Percentiles rank a stretch among this genome's conserved stretches.
Evolutionary conservation across 2,888 invertebrate species (phyloP).

Genomic region (Phoenoteleia sp.): DNA sequence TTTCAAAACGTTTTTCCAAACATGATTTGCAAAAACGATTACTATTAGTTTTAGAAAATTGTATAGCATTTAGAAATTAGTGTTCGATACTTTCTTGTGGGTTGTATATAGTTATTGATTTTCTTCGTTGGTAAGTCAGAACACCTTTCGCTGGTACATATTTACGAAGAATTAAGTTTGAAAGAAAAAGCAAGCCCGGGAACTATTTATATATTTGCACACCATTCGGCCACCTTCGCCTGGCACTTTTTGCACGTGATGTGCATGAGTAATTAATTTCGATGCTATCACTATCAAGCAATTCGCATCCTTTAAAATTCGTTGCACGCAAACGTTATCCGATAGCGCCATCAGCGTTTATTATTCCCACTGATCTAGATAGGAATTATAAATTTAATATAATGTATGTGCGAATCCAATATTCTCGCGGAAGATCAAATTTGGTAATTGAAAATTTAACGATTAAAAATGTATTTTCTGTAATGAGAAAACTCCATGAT

Average conservation of each 20-base stretch:
- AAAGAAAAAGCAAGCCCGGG: neutral
- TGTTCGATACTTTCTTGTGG: too few species aligned
- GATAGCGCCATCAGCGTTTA: constrained; percentile 64
- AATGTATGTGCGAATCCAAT: constrained; percentile 51
- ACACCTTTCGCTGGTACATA: constrained; percentile 6
- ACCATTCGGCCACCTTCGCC: constrained; percentile 46
- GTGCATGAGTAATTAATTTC: constrained; percentile 73
- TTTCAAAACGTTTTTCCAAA: neutral
- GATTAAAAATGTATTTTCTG: too few species aligned
- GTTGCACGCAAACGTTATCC: constrained; percentile 69
- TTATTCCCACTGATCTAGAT: constrained; percentile 66
- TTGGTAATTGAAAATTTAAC: constrained; percentile 63
- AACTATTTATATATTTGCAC: constrained; percentile 37
- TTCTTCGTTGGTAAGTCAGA: constrained; percentile 44
- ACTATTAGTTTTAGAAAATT: neutral
- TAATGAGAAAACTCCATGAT: too few species aligned
- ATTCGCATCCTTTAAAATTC: constrained; percentile 72
- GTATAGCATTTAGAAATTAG: too few species aligned
- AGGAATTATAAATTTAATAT: constrained; percentile 66
- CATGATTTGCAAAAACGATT: too few species aligned
- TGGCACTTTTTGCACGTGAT: constrained; percentile 65
- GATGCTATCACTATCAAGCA: constrained; percentile 68
- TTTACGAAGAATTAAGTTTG: constrained; percentile 5
- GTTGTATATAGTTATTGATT: too few species aligned
- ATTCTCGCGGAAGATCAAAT: constrained; percentile 26